Base-by-base conservation (phyloP, 2,113 vertebrate genomes). In the Pipa parva region DNA sequence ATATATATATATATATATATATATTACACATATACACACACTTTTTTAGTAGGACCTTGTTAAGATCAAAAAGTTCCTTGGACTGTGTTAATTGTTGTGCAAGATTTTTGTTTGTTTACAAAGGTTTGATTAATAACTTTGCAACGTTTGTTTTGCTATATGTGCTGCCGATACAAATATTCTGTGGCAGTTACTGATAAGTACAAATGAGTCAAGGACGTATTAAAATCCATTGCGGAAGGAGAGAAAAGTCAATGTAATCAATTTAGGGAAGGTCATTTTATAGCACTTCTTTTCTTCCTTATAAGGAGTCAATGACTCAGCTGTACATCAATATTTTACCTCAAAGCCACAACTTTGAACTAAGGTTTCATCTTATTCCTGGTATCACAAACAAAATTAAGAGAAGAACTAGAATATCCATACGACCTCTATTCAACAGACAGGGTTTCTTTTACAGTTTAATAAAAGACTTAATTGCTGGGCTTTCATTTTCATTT, bases 221-320 rank as follows among this genome's bases (percentile, higher is more conserved):
- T 67, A 67, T 25, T 67, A 67, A 67, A 49, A 59, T 21, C 64
- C 29, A 58, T 59, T 49, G 45, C 42, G 29, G 54, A 67, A 58
- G 64, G 45, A 33, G 6, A 59, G 54, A 59, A 36, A 67, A 50
- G 21, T 55, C 64, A 67, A 67, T 67, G 45, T 48, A 49, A 59
- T 67, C 45, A 56, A 67, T 67, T 49, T 45, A 59, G n/a, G 50
- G 64, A 67, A 67, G 64, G 64, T 67, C 64, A 67, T 55, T 67
- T 67, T 67, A 54, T 26, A 46, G 26, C 55, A 21, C 52, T 52
- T 63, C 49, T 57, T 65, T 65, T 29, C 52, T 67, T 59, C 28
- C 54, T 59, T 59, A 45, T 67, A 21, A 50, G 22, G 31, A 67
- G 55, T 67, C 64, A 59, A 58, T 49, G 64, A 27, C 45, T 50